Percentiles rank a stretch among this genome's conserved stretches.
Conservation (phyloP, 2,113 vertebrate species). For the Plestiodon gilberti region DNA sequence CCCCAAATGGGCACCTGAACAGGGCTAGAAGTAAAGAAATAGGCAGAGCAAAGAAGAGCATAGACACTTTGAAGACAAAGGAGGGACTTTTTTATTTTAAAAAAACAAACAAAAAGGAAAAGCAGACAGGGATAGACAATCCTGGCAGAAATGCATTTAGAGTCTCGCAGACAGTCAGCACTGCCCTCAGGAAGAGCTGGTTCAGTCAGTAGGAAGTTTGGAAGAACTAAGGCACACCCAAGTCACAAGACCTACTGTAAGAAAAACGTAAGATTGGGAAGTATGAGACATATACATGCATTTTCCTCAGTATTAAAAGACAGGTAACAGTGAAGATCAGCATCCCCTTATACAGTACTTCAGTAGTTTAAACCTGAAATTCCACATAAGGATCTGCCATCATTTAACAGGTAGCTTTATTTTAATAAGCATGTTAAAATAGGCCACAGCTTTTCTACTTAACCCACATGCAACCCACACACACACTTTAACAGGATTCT, state of each 20-base stretch:
- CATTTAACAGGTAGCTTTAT: background rate
- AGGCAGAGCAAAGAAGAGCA: background rate
- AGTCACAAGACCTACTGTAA: background rate
- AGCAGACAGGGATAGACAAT: background rate
- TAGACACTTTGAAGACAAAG: background rate
- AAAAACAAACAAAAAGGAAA: background rate
- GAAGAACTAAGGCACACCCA: constrained; percentile 3
- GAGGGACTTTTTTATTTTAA: accelerated
- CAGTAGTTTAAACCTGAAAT: background rate
- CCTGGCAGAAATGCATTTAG: constrained; percentile 8
- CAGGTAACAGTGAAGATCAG: background rate
- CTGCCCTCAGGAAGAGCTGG: constrained; percentile 29
- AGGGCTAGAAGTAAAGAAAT: background rate
- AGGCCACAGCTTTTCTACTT: no score
- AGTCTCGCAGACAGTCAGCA: background rate
- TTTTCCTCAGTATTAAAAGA: background rate
- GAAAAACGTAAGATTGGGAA: background rate
- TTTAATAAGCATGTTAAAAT: background rate
- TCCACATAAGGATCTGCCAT: background rate
- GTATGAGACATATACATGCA: background rate
- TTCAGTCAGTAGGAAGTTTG: constrained; percentile 33
- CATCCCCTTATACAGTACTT: no score
- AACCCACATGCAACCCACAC: background rate
- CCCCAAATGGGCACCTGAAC: background rate
- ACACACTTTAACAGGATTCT: background rate